Evolutionary conservation across 1,140 invertebrate genomes (phyloP), one percentile per base, ranked within the genome.

Genomic region (Brachionus asplanchnoidis): DNA sequence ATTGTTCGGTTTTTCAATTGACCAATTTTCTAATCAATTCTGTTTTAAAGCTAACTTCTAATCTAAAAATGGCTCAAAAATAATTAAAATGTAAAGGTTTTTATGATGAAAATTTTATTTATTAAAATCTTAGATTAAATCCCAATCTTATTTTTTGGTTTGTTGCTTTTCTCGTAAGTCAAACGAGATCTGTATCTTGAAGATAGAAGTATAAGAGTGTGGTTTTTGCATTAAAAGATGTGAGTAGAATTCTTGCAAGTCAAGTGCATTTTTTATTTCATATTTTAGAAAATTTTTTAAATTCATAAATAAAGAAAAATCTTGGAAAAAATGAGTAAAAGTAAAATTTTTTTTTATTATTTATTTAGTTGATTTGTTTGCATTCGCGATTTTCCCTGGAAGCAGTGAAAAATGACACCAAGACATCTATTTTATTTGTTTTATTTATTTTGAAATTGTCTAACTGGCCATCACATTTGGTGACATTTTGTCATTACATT

Each of bases 31-130:
- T 28, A 17, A 68, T 40, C 40, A 40, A 40, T 40, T 73, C 42
- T 42, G 17, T 42, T 40, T 73, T 40, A 20, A 40, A 40, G 14
- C n/a, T 11, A 40, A 73, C 4, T 40, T 73, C 7, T 3, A 73
- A 73, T 73, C 68, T 73, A 73, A 73, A 73, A 73, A 73, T 73
- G 68, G 68, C 68, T 73, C 23, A 73, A 73, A 40, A 73, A 42
- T 17, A 32, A 23, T 68, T 42, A 40, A 73, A 73, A 42, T 42
- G 40, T 73, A 73, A 73, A 73, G 68, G 68, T 73, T 73, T 68
- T 68, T 68, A n/a, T 68, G 26, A 32, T 68, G 53, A 60, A 60
- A 60, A 60, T 60, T 60, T 20, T 60, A 23, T 60, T 60, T 60
- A 60, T n/a, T 60, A 60, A 60, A 60, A 60, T 60, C 40, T 73